Evolutionary conservation across 2,113 vertebrate species (phyloP).

Genomic region (Aptenodytes patagonicus): DNA sequence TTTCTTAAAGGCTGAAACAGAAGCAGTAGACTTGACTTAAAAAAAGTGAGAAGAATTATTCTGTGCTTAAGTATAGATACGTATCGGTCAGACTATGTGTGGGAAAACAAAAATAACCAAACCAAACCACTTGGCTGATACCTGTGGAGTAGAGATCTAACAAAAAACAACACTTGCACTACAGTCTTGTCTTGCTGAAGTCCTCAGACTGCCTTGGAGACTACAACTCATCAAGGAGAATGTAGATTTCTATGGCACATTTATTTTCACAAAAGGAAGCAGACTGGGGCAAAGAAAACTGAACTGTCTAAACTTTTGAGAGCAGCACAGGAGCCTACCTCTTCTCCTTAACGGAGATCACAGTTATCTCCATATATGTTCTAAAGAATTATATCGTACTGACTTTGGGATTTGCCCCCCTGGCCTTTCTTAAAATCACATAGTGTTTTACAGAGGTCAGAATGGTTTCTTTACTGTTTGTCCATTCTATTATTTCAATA

Average conservation of each 20-base stretch:
- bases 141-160: not conserved
- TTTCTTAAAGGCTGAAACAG: not conserved
- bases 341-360: not conserved
- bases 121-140: not conserved
- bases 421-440: not conserved
- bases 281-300: not conserved
- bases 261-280: not conserved
- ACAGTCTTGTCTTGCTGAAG: not conserved
- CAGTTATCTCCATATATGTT: not conserved
- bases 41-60: not conserved
- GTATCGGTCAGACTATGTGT: not conserved
- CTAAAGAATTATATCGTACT: not conserved
- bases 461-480: slow-evolving; percentile 10
- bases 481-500: not conserved
- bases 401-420: not conserved
- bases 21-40: not conserved
- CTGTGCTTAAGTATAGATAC: not conserved
- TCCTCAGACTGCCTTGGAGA: not conserved
- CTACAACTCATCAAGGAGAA: not conserved
- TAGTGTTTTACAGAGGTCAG: slow-evolving; percentile 22
- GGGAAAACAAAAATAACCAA: not conserved
- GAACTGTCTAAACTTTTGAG: not conserved
- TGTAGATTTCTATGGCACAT: not conserved
- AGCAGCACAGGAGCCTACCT: not conserved
- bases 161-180: not conserved